These are phyloP conservation scores for Parapristionchus giblindavisi DNA, from an alignment of 2,888 invertebrate species.

Conservation along the genomic window DNA sequence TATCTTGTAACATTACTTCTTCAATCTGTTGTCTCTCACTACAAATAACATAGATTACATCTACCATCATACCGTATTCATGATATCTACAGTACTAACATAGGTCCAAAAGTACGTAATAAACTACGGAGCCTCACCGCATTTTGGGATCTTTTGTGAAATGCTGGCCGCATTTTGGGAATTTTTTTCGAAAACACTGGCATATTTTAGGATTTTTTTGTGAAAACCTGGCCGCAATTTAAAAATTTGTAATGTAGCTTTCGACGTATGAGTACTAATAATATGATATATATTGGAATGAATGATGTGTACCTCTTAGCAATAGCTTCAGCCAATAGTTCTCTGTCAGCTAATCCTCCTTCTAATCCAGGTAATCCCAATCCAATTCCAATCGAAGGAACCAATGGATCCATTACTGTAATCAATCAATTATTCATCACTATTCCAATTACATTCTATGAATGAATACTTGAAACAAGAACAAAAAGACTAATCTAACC, in stretches of 20 bases:
- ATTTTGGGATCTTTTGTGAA: too few relatives aligned
- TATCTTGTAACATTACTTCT: conserved; percentile 83
- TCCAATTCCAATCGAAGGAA: conserved; percentile 82
- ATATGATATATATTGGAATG: too few relatives aligned
- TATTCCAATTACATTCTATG: too few relatives aligned
- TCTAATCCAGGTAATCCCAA: conserved; percentile 78
- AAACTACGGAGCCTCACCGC: too few relatives aligned
- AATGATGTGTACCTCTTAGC: conserved; percentile 47
- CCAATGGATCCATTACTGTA: conserved; percentile 82
- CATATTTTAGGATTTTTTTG: background rate
- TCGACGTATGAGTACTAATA: too few relatives aligned
- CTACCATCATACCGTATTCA: background rate
- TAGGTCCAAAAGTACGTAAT: too few relatives aligned
- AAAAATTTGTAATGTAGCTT: too few relatives aligned
- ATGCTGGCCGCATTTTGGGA: too few relatives aligned
- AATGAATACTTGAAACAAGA: conserved; percentile 19
- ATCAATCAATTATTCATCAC: too few relatives aligned
- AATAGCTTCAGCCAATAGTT: conserved; percentile 56
- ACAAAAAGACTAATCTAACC: conserved; percentile 39
- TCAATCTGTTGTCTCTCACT: conserved; percentile 36
- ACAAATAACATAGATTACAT: background rate
- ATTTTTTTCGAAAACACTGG: conserved; percentile 76
- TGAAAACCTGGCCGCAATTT: background rate
- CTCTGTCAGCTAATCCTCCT: conserved; percentile 61
- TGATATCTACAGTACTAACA: too few relatives aligned